phyloP scores from a whole-genome alignment of 2,113 vertebrate species.

The Gavialis gangeticus region DNA sequence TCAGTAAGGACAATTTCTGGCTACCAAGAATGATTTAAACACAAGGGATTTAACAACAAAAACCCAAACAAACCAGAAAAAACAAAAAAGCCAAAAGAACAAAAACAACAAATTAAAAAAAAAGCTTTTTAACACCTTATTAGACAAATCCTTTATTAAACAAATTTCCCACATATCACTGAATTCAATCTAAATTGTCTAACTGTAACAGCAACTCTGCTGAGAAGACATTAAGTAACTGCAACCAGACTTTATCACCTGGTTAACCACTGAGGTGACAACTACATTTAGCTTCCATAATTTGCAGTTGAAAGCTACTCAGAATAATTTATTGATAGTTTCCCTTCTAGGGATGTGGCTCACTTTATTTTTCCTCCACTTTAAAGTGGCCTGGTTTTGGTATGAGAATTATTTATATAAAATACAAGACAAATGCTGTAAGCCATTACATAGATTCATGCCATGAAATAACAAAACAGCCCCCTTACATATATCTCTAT shows the following conservation, averaged over 20 bases:
- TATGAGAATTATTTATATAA: neutral
- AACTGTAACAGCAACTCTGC: neutral
- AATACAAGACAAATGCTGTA: neutral
- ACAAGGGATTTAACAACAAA: no score
- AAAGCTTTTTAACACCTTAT: neutral
- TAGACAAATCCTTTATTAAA: neutral
- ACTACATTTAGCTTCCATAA: neutral
- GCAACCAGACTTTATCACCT: neutral
- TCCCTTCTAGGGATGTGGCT: neutral
- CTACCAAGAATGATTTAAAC: neutral
- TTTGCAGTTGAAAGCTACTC: constrained; percentile 20
- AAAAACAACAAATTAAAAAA: neutral
- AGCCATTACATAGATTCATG: neutral
- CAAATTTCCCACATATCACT: neutral
- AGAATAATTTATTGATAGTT: constrained; percentile 7
- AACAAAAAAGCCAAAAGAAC: neutral
- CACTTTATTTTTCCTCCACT: constrained; percentile 1
- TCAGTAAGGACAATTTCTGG: neutral
- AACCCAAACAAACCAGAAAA: neutral
- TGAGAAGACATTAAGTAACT: neutral
- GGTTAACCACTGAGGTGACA: neutral
- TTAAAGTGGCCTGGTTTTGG: neutral
- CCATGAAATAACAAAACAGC: constrained; percentile 37
- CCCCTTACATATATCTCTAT: neutral
- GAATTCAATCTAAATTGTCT: neutral